Conservation (phyloP, 2,888 invertebrate species). For the Campopleginae sp. region DNA sequence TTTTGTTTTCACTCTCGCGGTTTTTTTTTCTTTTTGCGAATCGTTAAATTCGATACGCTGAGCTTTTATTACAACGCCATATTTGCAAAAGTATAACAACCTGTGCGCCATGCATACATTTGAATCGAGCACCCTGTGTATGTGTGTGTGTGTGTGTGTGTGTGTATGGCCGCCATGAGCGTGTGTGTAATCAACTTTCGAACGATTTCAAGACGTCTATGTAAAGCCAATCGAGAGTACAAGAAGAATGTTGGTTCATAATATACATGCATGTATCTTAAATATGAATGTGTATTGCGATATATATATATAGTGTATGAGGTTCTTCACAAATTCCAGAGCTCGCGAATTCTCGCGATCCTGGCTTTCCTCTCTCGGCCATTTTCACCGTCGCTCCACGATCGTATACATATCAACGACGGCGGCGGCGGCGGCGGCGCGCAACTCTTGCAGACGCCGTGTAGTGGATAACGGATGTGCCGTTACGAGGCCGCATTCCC, state of each 20-base stretch:
- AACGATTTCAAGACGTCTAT: conserved; percentile 49
- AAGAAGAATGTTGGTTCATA: conserved; percentile 35
- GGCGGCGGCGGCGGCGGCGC: conserved; percentile 20
- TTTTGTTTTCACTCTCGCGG: conserved; percentile 12
- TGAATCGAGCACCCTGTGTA: neutral
- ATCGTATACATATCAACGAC: conserved; percentile 46
- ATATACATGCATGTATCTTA: conserved; percentile 13
- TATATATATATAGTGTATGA: conserved; percentile 3
- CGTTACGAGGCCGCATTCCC: conserved; percentile 83
- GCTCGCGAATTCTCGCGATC: conserved; percentile 54
- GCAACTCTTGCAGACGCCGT: conserved; percentile 74
- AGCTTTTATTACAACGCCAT: conserved; percentile 22
- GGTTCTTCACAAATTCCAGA: conserved; percentile 45
- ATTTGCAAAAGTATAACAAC: conserved; percentile 29
- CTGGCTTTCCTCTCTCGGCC: conserved; percentile 49
- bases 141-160: neutral
- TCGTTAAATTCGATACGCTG: conserved; percentile 48
- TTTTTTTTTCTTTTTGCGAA: conserved; percentile 48
- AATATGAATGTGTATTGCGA: neutral
- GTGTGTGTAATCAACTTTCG: conserved; percentile 35
- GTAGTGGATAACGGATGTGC: conserved; percentile 82
- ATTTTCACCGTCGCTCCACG: conserved; percentile 35
- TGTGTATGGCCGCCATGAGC: neutral
- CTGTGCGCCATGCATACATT: neutral
- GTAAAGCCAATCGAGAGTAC: conserved; percentile 23